phyloP scores from a whole-genome alignment of 2,113 vertebrate species.

The Amphiprion percula region DNA sequence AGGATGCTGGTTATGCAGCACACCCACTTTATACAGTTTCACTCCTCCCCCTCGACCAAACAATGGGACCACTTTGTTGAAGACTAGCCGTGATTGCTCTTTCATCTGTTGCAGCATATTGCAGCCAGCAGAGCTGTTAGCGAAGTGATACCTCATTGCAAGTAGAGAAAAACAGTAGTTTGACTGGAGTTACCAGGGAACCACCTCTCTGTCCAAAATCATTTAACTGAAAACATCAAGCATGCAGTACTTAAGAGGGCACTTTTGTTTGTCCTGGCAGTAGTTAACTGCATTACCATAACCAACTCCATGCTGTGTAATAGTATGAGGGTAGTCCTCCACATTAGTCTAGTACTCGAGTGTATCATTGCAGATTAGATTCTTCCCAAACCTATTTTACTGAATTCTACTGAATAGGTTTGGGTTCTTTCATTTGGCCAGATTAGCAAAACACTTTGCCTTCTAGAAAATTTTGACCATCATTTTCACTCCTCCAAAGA shows the following conservation, averaged over 20 bases:
- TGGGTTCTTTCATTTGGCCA: no score
- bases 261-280: constrained; percentile 7
- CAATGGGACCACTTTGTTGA: constrained; percentile 51
- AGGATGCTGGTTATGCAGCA: constrained; percentile 61
- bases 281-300: background rate
- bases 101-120: constrained; percentile 2
- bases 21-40: constrained; percentile 42
- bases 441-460: background rate
- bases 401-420: no score
- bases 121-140: background rate
- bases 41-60: constrained; percentile 33
- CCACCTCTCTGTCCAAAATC: no score
- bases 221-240: no score
- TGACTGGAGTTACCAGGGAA: no score
- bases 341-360: constrained; percentile 55
- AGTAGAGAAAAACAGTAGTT: background rate
- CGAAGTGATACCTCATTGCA: background rate
- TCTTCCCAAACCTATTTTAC: background rate
- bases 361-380: constrained; percentile 40
- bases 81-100: background rate
- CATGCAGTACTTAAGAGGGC: background rate
- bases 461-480: background rate
- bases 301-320: constrained; percentile 43
- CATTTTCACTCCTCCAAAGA: no score
- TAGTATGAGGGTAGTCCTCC: constrained; percentile 33